These are phyloP conservation scores for Maccullochella peelii DNA, from an alignment of 2,113 vertebrate genomes.

Conservation along the genomic window DNA sequence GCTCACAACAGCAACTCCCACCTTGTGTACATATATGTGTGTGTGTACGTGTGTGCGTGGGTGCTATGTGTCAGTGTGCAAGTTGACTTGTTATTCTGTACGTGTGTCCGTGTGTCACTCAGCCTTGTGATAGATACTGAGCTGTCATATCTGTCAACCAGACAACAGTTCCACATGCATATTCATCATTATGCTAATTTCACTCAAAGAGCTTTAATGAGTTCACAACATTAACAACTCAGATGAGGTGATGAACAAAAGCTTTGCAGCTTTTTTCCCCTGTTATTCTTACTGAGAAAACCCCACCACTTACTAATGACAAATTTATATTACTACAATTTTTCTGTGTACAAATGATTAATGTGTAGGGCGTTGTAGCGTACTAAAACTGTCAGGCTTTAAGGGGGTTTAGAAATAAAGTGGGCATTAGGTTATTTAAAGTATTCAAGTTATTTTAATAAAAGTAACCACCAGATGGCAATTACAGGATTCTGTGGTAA, in stretches of 20 bases:
- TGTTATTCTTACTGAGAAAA: slow-evolving; percentile 17
- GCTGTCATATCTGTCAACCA: slow-evolving; percentile 72
- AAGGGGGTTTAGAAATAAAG: neutral
- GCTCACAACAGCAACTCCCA: slow-evolving; percentile 20
- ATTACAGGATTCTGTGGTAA: neutral
- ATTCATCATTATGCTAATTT: slow-evolving; percentile 71
- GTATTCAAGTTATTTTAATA: slow-evolving; percentile 10
- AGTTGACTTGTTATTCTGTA: slow-evolving; percentile 61
- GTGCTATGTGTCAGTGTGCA: slow-evolving; percentile 49
- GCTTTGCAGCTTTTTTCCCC: slow-evolving; percentile 37
- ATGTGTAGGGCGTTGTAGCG: no score
- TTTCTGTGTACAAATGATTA: neutral
- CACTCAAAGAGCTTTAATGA: slow-evolving; percentile 61
- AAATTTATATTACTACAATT: slow-evolving; percentile 12
- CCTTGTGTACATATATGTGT: neutral
- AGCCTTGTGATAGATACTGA: slow-evolving; percentile 62
- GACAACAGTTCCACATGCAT: slow-evolving; percentile 72
- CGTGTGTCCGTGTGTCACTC: slow-evolving; percentile 68
- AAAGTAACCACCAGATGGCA: slow-evolving; percentile 32
- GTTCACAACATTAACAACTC: slow-evolving; percentile 67
- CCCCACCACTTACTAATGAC: slow-evolving; percentile 11
- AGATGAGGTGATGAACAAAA: slow-evolving; percentile 61
- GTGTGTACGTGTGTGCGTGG: slow-evolving; percentile 25
- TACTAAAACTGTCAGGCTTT: slow-evolving; percentile 1
- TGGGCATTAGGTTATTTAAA: neutral